Conservation (phyloP, 2,888 invertebrate species). For the Caenorhabditis sinica region DNA sequence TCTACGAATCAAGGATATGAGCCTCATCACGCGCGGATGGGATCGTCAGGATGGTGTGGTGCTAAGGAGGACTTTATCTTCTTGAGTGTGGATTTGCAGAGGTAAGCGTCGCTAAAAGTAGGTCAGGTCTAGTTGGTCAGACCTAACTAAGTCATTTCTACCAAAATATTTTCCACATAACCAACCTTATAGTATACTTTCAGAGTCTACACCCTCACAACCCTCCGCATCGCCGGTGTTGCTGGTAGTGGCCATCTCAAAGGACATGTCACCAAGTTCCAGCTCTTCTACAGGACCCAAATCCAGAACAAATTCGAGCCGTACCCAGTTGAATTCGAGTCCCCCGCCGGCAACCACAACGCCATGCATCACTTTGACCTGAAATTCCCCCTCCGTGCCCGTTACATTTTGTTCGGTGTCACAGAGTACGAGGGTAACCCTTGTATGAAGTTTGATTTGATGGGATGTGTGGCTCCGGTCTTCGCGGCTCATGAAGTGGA, state of each 20-base stretch:
- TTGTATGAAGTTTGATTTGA: constrained; percentile 95
- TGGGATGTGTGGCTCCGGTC: constrained; percentile 90
- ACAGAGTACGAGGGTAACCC: constrained; percentile 98
- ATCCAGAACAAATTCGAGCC: constrained; percentile 96
- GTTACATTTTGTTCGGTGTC: constrained; percentile 95
- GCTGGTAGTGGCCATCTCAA: constrained; percentile 81
- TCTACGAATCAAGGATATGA: constrained; percentile 86
- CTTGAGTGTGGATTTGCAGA: constrained; percentile 94
- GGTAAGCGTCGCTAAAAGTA: too few species aligned
- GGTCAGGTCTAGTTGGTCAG: too few species aligned
- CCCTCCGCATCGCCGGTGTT: constrained; percentile 82
- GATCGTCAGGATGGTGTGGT: constrained; percentile 86
- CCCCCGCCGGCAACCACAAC: constrained; percentile 89
- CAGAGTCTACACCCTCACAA: constrained; percentile 88
- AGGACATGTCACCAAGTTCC: constrained; percentile 96
- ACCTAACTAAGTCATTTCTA: too few species aligned
- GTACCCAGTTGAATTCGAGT: constrained; percentile 91
- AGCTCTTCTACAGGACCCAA: constrained; percentile 96
- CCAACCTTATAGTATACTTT: too few species aligned
- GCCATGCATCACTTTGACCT: constrained; percentile 96
- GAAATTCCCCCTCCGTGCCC: constrained; percentile 89
- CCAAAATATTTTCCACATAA: too few species aligned
- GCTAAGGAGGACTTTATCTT: constrained; percentile 95
- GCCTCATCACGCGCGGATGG: constrained; percentile 81
- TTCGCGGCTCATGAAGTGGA: constrained; percentile 80